Conservation (phyloP, 2,888 invertebrate species). For the Melangyna quadrimaculata region DNA sequence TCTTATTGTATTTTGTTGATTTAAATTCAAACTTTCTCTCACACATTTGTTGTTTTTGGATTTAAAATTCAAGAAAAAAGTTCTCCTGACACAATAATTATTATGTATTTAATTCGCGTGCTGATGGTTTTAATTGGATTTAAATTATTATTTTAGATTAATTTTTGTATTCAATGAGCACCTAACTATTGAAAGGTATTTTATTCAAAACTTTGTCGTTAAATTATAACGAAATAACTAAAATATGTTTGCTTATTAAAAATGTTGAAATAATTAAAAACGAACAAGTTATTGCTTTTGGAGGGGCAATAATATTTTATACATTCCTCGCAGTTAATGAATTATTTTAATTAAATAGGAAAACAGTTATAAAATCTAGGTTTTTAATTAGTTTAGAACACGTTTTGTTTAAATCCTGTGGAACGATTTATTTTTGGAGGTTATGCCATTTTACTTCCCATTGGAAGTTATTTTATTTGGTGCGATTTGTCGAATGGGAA, state of each 20-base stretch:
- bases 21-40: constrained; percentile 10
- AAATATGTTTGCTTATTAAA: background rate
- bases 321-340: too few relatives aligned
- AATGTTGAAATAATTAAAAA: background rate
- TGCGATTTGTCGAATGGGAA: too few relatives aligned
- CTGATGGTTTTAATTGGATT: constrained; percentile 5
- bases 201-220: background rate
- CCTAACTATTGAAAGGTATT: background rate
- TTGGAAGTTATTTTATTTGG: too few relatives aligned
- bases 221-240: background rate
- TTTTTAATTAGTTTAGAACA: too few relatives aligned
- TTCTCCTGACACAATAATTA: background rate
- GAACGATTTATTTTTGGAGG: too few relatives aligned
- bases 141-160: background rate
- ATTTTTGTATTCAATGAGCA: background rate
- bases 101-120: background rate
- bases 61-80: background rate
- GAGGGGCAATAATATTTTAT: too few relatives aligned
- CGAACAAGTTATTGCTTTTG: too few relatives aligned
- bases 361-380: too few relatives aligned
- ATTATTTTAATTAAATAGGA: too few relatives aligned
- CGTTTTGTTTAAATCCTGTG: too few relatives aligned
- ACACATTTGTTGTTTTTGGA: background rate
- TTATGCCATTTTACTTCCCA: too few relatives aligned
- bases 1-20: background rate